phyloP scores from a whole-genome alignment of 2,113 vertebrate species.

The Puffinus mauretanicus region DNA sequence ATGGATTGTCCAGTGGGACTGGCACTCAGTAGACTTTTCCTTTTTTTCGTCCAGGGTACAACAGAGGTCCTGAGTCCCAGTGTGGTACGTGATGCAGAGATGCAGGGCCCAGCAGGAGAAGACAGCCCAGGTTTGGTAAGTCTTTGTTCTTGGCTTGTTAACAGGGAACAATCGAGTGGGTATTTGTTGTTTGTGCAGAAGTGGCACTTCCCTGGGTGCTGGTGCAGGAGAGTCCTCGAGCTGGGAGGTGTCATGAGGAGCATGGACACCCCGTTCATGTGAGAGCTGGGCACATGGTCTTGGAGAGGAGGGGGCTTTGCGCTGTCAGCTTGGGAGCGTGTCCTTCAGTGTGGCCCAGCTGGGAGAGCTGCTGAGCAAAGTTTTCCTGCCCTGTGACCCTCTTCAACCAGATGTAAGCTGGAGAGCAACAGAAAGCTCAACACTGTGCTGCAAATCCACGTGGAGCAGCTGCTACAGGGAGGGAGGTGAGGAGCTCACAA shows the following conservation, averaged over 20 bases:
- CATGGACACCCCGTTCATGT: rapidly evolving
- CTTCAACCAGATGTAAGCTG: background rate
- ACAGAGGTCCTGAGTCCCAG: background rate
- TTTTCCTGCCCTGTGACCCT: background rate
- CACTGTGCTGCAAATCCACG: background rate
- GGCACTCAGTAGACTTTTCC: background rate
- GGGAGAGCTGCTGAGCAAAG: background rate
- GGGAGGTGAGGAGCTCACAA: background rate
- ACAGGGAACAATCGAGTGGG: rapidly evolving
- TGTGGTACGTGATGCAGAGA: background rate
- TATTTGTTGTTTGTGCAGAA: background rate
- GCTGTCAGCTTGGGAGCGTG: background rate
- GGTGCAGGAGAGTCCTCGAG: rapidly evolving
- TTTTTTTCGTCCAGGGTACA: background rate
- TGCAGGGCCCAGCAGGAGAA: background rate
- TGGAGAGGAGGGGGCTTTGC: background rate
- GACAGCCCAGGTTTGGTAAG: background rate
- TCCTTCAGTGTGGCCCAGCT: background rate
- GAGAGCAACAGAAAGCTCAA: background rate
- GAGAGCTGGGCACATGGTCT: background rate
- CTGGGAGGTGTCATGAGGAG: background rate
- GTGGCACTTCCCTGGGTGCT: background rate
- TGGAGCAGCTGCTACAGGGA: background rate
- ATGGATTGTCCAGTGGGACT: background rate
- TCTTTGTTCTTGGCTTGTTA: background rate